Base-by-base conservation (phyloP, 2,888 invertebrate species). In the Dryobota labecula region DNA sequence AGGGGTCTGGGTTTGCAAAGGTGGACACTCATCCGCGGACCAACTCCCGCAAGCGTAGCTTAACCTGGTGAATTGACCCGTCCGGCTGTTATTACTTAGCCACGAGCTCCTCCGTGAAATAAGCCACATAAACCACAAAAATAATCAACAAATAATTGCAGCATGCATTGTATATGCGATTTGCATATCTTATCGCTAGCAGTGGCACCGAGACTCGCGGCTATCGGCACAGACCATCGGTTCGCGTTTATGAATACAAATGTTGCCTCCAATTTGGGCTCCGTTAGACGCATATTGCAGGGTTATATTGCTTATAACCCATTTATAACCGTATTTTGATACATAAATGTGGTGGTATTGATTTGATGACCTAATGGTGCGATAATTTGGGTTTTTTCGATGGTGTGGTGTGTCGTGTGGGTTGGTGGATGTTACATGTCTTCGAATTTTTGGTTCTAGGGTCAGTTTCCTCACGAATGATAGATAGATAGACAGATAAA, bases 201-300 rank as follows among this genome's bases (percentile, higher is more conserved):
- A 62, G 60, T 81, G 61, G 71, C 68, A 83, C 83, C 72, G 13
- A 33, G 63, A 43, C 72, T 36, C 33, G 13, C 18, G 74, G 73
- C 77, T 83, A 84, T 84, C 84, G 70, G 58, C 9, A 20, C 61
- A 56, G 76, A 53, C 84, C 83, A 84, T 84, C 84, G 75, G 76
- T 58, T 67, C 68, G 60, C 84, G 79, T 84, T 84, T 84, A 83
- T 84, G 84, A 84, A 84, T 84, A 84, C 84, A 79, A 84, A 84
- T 84, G 84, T 83, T 64, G 53, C 60, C 72, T 72, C 77, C 81
- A 78, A 84, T 83, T 84, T 83, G 60, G 70, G 76, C 57, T 56
- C 60, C 43, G 70, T 53, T 80, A 64, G 78, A 73, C 62, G 73
- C 72, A 73, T 84, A 83, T 74, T 73, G 67, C 70, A 45, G 63